Evolutionary conservation across 2,888 invertebrate species (phyloP).

Genomic region (Drosophila borborema): DNA sequence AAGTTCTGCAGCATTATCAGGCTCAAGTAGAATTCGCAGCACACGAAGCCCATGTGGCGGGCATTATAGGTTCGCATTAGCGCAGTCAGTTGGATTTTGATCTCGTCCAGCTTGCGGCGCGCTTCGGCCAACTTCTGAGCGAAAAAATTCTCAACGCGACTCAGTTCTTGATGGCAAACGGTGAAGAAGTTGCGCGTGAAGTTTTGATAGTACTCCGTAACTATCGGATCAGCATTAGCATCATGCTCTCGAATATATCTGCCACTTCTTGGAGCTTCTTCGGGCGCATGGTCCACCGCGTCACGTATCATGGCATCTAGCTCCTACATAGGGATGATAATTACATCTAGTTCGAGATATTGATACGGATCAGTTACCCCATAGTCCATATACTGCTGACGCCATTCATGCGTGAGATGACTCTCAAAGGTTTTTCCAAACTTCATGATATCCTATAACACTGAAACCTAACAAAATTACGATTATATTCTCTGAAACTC

Average conservation of each 20-base stretch:
- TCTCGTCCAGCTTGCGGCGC: conserved; percentile 90
- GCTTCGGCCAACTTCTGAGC: conserved; percentile 98
- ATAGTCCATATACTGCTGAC: conserved; percentile 96
- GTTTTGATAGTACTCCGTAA: conserved; percentile 13
- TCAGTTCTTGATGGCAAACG: conserved; percentile 95
- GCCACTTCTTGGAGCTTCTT: neutral
- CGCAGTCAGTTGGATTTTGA: conserved; percentile 1
- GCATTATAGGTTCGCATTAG: neutral
- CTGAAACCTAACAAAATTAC: neutral
- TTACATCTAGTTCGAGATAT: neutral
- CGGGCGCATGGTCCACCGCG: conserved; percentile 93
- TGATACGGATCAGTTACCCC: conserved; percentile 85
- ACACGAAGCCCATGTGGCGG: conserved; percentile 90
- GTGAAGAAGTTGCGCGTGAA: conserved; percentile 93
- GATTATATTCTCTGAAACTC: neutral
- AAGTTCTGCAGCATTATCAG: conserved; percentile 98
- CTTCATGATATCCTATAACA: conserved; percentile 89
- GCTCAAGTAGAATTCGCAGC: conserved; percentile 98
- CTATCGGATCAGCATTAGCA: neutral
- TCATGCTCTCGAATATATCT: conserved; percentile 8
- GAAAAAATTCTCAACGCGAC: conserved; percentile 97
- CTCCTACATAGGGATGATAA: conserved; percentile 79
- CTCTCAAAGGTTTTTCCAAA: conserved; percentile 98
- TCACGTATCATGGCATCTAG: conserved; percentile 96
- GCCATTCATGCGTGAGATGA: conserved; percentile 99